Conservation (phyloP, 1,140 invertebrate species). For the Hermetia illucens region DNA sequence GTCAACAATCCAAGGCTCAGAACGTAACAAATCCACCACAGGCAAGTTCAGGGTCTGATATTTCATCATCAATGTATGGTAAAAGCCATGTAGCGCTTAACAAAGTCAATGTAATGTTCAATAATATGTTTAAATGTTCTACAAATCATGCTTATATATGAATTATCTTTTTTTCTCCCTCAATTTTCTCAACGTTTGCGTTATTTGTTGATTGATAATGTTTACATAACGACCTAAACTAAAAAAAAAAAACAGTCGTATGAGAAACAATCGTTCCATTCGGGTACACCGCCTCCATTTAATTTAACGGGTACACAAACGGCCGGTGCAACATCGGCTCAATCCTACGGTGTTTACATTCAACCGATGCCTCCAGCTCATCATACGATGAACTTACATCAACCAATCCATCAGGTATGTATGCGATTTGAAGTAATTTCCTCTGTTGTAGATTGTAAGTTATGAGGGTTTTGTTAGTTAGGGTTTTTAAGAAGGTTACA, state of each 20-base stretch:
- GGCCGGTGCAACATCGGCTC: slow-evolving; percentile 51
- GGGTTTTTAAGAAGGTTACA: no score
- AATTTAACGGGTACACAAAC: slow-evolving; percentile 56
- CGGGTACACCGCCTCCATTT: slow-evolving; percentile 68
- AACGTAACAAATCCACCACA: slow-evolving; percentile 37
- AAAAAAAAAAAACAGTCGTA: no score
- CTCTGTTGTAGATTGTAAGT: no score
- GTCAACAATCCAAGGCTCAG: slow-evolving; percentile 36
- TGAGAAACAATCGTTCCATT: slow-evolving; percentile 73
- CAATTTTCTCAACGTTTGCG: slow-evolving; percentile 6
- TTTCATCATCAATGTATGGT: slow-evolving; percentile 51
- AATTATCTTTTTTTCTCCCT: slow-evolving; percentile 5
- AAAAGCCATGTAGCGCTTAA: slow-evolving; percentile 57
- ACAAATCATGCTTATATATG: no score
- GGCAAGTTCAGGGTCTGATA: slow-evolving; percentile 43
- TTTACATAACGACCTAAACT: no score
- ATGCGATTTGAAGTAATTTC: not conserved
- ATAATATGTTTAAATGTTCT: not conserved
- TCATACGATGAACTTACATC: slow-evolving; percentile 54
- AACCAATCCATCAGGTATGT: slow-evolving; percentile 54
- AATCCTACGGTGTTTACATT: slow-evolving; percentile 54
- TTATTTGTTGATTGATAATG: no score
- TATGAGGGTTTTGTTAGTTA: no score
- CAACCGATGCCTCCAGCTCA: slow-evolving; percentile 50
- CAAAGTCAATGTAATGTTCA: slow-evolving; percentile 53